These are phyloP conservation scores for Bufotes viridis DNA, from an alignment of 2,797 vertebrate species.

Conservation along the genomic window DNA sequence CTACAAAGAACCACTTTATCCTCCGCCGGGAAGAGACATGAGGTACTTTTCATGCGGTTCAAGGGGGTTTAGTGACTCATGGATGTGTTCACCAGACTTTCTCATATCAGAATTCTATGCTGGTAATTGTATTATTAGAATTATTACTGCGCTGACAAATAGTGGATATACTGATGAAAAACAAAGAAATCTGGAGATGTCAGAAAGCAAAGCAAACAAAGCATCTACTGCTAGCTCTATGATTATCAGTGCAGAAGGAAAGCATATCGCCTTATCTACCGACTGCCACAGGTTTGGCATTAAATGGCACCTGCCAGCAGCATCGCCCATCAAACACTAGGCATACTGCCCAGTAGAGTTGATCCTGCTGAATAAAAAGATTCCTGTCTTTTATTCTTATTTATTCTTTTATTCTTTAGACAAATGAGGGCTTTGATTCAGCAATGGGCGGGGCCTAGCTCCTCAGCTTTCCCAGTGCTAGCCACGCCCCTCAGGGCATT, in stretches of 20 bases:
- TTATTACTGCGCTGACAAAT: background rate
- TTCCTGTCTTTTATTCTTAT: too few relatives aligned
- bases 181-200: background rate
- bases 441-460: too few relatives aligned
- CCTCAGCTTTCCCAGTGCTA: too few relatives aligned
- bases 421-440: too few relatives aligned
- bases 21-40: background rate
- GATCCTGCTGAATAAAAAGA: too few relatives aligned
- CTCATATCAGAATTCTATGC: background rate
- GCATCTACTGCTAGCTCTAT: background rate
- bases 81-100: background rate
- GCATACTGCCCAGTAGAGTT: too few relatives aligned
- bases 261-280: background rate
- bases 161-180: background rate
- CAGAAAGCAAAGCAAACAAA: background rate
- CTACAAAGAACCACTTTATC: background rate
- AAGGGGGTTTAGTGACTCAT: background rate
- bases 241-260: background rate
- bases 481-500: too few relatives aligned
- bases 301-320: too few relatives aligned
- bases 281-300: too few relatives aligned
- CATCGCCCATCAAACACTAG: too few relatives aligned
- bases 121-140: background rate
- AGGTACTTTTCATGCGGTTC: background rate
- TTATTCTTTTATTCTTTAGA: too few relatives aligned